Evolutionary conservation across 2,113 vertebrate species (phyloP).

Genomic region (Eublepharis macularius): DNA sequence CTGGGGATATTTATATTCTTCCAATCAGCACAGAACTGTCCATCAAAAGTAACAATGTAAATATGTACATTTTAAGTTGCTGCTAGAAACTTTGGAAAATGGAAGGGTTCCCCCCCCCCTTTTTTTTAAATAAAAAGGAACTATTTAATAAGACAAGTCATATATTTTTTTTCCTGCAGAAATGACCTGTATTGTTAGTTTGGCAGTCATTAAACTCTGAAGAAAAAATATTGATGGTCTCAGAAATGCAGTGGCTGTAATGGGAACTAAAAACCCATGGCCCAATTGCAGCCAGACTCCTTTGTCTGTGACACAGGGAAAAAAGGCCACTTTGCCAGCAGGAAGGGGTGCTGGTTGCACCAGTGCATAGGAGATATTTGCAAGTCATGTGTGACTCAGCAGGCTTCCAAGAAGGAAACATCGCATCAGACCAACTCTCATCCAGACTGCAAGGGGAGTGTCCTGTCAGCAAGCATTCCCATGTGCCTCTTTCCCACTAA

Average conservation of each 20-base stretch:
- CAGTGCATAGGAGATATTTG: neutral
- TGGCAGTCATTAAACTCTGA: slow-evolving; percentile 52
- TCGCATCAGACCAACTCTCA: neutral
- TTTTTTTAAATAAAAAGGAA: slow-evolving; percentile 58
- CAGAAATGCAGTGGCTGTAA: neutral
- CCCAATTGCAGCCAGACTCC: neutral
- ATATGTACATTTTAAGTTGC: slow-evolving; percentile 53
- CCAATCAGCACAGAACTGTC: slow-evolving; percentile 81
- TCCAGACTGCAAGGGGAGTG: neutral
- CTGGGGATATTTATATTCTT: slow-evolving; percentile 82
- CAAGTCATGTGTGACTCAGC: neutral
- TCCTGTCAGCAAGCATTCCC: too few relatives aligned
- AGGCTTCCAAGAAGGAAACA: neutral
- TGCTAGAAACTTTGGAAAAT: slow-evolving; percentile 58
- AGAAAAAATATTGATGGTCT: neutral
- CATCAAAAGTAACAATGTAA: slow-evolving; percentile 77
- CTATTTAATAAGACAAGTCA: slow-evolving; percentile 62
- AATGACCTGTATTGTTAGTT: slow-evolving; percentile 59
- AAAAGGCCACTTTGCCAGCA: neutral
- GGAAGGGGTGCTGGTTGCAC: too few relatives aligned
- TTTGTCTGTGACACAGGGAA: neutral
- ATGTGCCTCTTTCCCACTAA: neutral
- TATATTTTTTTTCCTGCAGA: slow-evolving; percentile 54
- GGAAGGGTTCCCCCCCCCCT: neutral
- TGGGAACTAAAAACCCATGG: neutral